Evolutionary conservation across 2,113 vertebrate genomes (phyloP).

Genomic region (Mellivora capensis): DNA sequence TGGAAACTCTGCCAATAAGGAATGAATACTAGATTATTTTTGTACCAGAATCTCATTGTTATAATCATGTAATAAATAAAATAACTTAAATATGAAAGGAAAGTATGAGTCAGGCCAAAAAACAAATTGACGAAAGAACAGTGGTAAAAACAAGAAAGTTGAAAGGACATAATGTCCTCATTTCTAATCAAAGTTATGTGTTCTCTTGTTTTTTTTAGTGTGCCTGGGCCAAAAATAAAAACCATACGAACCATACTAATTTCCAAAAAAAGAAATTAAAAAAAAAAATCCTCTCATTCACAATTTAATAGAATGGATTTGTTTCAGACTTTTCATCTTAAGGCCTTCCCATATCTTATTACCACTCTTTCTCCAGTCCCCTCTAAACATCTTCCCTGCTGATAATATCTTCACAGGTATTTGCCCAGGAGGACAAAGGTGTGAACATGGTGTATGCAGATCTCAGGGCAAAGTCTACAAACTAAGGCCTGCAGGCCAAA

Average conservation of each 20-base stretch:
- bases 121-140: not conserved
- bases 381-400: not conserved
- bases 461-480: not conserved
- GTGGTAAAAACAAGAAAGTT: not conserved
- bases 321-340: not conserved
- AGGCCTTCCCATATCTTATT: not conserved
- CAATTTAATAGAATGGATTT: not conserved
- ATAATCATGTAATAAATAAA: constrained; percentile 39
- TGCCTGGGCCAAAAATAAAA: constrained; percentile 30
- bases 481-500: not conserved
- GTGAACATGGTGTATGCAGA: not conserved
- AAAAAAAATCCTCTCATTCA: not conserved
- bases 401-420: not conserved
- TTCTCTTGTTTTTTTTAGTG: not conserved
- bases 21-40: constrained; percentile 65
- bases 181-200: constrained; percentile 1
- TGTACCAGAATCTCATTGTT: constrained; percentile 50
- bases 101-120: not conserved
- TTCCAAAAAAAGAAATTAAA: not conserved
- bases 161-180: not conserved
- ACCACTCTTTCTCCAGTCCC: not conserved
- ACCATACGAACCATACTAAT: not conserved
- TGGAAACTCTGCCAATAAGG: constrained; percentile 44
- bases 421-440: not conserved
- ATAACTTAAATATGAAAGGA: constrained; percentile 31